phyloP scores from a whole-genome alignment of 2,888 invertebrate species.

The Minunthozetes semirufus region DNA sequence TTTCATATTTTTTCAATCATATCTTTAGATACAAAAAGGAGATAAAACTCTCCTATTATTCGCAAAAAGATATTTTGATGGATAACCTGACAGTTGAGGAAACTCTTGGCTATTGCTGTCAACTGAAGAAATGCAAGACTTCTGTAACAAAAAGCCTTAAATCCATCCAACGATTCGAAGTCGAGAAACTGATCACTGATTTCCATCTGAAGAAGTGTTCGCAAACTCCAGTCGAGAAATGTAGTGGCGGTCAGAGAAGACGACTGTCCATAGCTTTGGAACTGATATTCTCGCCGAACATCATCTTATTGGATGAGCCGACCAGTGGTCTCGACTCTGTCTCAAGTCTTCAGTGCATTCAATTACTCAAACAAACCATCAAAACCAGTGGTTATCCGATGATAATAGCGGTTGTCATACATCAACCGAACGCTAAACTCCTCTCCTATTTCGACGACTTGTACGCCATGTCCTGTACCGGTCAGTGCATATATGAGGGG shows the following conservation, averaged over 20 bases:
- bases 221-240: slow-evolving; percentile 60
- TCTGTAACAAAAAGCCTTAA: no score
- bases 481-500: slow-evolving; percentile 36
- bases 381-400: slow-evolving; percentile 4
- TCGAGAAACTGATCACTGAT: slow-evolving; percentile 75
- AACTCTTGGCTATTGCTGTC: slow-evolving; percentile 9
- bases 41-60: slow-evolving; percentile 36
- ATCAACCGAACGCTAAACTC: slow-evolving; percentile 35
- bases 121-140: not conserved
- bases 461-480: slow-evolving; percentile 32
- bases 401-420: slow-evolving; percentile 35
- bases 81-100: slow-evolving; percentile 29
- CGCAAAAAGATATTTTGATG: slow-evolving; percentile 20
- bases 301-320: slow-evolving; percentile 44
- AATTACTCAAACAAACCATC: slow-evolving; percentile 30
- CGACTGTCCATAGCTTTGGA: slow-evolving; percentile 82
- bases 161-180: slow-evolving; percentile 49
- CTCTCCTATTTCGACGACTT: slow-evolving; percentile 30
- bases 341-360: slow-evolving; percentile 31
- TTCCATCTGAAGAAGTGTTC: slow-evolving; percentile 70
- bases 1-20: no score
- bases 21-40: not conserved
- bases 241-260: slow-evolving; percentile 86
- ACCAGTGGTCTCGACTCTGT: slow-evolving; percentile 35
- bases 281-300: slow-evolving; percentile 55